Conservation (phyloP, 2,797 vertebrate species). For the Liparis tanakae region DNA sequence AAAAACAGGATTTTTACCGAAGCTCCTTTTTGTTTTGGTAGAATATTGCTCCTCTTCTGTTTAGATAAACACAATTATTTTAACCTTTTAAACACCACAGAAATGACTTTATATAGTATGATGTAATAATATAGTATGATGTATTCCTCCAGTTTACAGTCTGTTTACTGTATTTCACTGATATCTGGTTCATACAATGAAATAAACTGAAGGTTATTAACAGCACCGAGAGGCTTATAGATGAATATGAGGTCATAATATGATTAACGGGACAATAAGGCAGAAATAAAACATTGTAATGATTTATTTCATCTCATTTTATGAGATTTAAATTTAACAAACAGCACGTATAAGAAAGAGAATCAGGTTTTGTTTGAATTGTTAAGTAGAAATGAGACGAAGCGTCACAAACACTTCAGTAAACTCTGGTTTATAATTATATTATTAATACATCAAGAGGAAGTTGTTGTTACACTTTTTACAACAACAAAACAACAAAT, state of each 20-base stretch:
- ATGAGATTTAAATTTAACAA: not conserved
- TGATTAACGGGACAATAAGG: not conserved
- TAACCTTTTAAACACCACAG: no score
- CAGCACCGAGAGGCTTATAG: not conserved
- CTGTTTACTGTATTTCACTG: not conserved
- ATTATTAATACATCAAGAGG: not conserved
- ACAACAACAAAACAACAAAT: not conserved
- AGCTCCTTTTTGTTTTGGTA: not conserved
- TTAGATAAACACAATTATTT: no score
- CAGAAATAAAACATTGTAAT: not conserved
- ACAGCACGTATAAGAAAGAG: not conserved
- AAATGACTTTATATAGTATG: no score
- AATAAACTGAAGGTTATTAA: not conserved
- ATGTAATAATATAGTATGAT: not conserved
- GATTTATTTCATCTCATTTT: not conserved
- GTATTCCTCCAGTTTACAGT: not conserved
- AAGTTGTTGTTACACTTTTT: not conserved
- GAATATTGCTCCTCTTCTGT: not conserved
- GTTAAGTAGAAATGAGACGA: not conserved
- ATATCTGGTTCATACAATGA: not conserved
- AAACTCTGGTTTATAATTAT: not conserved
- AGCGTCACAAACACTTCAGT: not conserved
- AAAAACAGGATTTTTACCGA: not conserved
- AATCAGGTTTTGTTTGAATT: not conserved
- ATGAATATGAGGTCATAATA: not conserved